Base-by-base conservation (phyloP, 2,888 invertebrate genomes). In the Tipula confusa region DNA sequence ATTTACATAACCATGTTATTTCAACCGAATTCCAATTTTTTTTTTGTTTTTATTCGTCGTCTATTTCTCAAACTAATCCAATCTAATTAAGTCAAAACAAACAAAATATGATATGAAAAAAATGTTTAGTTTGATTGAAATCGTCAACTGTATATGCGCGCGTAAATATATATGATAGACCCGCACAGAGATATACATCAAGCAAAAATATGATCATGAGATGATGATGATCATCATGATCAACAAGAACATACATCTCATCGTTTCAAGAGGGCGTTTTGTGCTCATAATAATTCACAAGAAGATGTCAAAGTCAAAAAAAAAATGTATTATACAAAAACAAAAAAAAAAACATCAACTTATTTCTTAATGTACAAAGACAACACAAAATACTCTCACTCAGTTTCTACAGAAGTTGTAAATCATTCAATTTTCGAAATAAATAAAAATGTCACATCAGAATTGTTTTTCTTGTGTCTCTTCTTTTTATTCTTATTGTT, bases 391-490 rank as follows among this genome's bases (percentile, higher is more conserved):
- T 64, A 64, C 64, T 64, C 64, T 64, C 64, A 64, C 64, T 64
- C 64, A 64, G 64, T 80, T 31, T 80, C 80, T 29, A 80, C 80
- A 80, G 80, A 80, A 82, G 82, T 33, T 82, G 82, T 82, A 82
- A 82, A 82, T 82, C 82, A 82, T 82, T 82, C 82, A 82, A 82
- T 82, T 82, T 82, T 82, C 82, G 82, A 82, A 82, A 82, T 82
- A 82, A 82, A 82, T 82, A 82, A 82, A 82, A 82, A 82, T 82
- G 82, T 82, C 82, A 82, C 82, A 82, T 33, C 33, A 82, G 82
- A 82, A 82, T 82, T 82, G n/a, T 80, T 79, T 79, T 80, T 80
- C 31, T 80, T 29, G 31, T 80, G n/a, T 80, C 15, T 18, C 80
- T 29, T 80, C 80, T 80, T 80, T 4, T 80, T 80, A n/a, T 80